Evolutionary conservation across 1,140 invertebrate species (phyloP).

Genomic region (Scaptomyza graminum): DNA sequence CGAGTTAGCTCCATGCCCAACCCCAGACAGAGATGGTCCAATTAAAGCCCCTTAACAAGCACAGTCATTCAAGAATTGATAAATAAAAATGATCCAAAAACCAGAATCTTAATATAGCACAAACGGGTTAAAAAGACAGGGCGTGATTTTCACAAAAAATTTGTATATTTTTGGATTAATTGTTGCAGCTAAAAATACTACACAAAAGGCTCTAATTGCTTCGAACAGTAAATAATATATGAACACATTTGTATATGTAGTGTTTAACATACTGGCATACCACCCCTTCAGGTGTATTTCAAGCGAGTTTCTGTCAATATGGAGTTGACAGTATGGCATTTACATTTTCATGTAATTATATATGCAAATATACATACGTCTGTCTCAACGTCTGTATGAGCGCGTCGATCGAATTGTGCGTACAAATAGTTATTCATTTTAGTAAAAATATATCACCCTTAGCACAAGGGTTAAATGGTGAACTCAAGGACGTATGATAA

Average conservation of each 20-base stretch:
- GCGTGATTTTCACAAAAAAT: constrained; percentile 55
- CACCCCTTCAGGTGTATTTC: background rate
- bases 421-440: too few relatives aligned
- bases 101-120: constrained; percentile 43
- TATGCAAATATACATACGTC: too few relatives aligned
- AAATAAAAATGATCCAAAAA: constrained; percentile 1
- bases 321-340: background rate
- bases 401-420: too few relatives aligned
- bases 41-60: constrained; percentile 14
- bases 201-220: constrained; percentile 49
- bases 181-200: constrained; percentile 51
- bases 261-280: background rate
- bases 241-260: background rate
- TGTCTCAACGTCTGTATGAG: too few relatives aligned
- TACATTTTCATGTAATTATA: too few relatives aligned
- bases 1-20: background rate
- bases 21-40: constrained; percentile 18
- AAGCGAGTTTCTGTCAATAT: background rate
- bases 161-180: constrained; percentile 5
- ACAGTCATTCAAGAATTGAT: background rate
- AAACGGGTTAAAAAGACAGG: constrained; percentile 2
- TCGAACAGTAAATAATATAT: constrained; percentile 17
- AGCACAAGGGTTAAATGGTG: too few relatives aligned
- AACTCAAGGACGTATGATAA: too few relatives aligned
- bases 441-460: too few relatives aligned